A percentile compares a stretch with the other conserved stretches of the same genome.
These are phyloP conservation scores for Ameiurus melas DNA, from an alignment of 2,113 vertebrate species.

Conservation along the genomic window DNA sequence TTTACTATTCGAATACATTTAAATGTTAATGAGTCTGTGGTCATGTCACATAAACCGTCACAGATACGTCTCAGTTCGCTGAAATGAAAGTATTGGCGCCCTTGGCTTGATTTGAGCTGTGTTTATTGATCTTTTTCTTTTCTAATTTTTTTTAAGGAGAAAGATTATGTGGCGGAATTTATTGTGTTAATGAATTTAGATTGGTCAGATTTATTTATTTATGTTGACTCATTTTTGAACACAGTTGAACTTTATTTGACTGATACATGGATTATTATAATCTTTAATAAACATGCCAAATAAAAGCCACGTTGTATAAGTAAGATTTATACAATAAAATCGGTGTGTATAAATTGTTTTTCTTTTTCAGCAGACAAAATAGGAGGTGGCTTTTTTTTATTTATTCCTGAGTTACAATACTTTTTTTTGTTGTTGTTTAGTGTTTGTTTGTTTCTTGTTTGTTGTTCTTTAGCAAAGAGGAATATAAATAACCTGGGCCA, in stretches of 20 bases:
- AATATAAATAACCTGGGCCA: slow-evolving; percentile 89
- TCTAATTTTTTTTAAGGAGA: too few relatives aligned
- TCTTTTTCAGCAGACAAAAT: too few relatives aligned
- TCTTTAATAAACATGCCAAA: too few relatives aligned
- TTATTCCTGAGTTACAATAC: neutral
- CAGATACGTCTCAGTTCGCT: neutral
- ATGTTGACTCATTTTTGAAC: too few relatives aligned
- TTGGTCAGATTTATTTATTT: too few relatives aligned
- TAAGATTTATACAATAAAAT: neutral
- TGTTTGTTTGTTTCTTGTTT: neutral
- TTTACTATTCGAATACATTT: neutral
- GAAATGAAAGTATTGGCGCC: too few relatives aligned
- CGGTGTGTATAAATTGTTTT: neutral
- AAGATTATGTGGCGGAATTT: too few relatives aligned
- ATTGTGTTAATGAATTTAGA: too few relatives aligned
- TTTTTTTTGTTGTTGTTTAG: neutral
- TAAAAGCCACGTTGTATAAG: too few relatives aligned
- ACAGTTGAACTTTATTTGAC: too few relatives aligned
- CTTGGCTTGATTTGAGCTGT: neutral
- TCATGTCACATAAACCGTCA: too few relatives aligned
- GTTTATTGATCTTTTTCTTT: neutral
- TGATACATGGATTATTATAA: too few relatives aligned
- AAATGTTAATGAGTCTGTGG: neutral
- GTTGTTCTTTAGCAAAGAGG: slow-evolving; percentile 73
- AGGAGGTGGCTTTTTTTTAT: neutral